phyloP scores from a whole-genome alignment of 2,797 vertebrate species.

The Typhlichthys eigenmanni region DNA sequence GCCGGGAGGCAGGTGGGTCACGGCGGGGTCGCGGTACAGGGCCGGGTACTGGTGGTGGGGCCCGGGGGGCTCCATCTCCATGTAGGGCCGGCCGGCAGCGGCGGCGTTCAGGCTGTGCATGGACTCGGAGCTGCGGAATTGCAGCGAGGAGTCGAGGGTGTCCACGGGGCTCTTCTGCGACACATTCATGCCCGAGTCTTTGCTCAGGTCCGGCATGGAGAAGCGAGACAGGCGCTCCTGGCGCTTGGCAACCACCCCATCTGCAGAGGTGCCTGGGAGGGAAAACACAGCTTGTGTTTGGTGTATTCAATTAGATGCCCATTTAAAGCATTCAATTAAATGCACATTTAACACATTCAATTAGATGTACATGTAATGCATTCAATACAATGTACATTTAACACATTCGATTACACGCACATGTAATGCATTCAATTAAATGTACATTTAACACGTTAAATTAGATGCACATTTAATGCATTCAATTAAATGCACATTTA shows the following conservation, averaged over 20 bases:
- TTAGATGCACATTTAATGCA: too few species aligned
- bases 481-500: too few species aligned
- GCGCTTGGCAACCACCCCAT: constrained; percentile 83
- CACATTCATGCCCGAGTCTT: constrained; percentile 96
- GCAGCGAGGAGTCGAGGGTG: constrained; percentile 89
- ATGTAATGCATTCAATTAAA: too few species aligned
- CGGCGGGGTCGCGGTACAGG: constrained; percentile 81
- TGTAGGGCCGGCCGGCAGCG: constrained; percentile 81
- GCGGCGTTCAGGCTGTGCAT: constrained; percentile 85
- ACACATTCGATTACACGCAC: too few species aligned
- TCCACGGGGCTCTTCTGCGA: constrained; percentile 95
- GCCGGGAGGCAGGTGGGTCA: constrained; percentile 83
- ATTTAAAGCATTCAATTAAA: too few species aligned
- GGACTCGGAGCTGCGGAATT: constrained; percentile 92
- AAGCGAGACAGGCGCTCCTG: constrained; percentile 96
- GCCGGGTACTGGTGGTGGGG: constrained; percentile 78
- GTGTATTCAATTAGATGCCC: too few species aligned
- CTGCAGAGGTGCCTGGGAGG: constrained; percentile 84
- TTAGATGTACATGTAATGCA: too few species aligned
- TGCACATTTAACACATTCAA: too few species aligned
- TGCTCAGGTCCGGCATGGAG: constrained; percentile 98
- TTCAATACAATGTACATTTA: too few species aligned
- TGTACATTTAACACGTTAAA: too few species aligned
- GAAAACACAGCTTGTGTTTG: neutral
- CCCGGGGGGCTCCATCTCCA: constrained; percentile 84